Evolutionary conservation across 2,113 vertebrate species (phyloP).

Genomic region (Mustela nigripes): DNA sequence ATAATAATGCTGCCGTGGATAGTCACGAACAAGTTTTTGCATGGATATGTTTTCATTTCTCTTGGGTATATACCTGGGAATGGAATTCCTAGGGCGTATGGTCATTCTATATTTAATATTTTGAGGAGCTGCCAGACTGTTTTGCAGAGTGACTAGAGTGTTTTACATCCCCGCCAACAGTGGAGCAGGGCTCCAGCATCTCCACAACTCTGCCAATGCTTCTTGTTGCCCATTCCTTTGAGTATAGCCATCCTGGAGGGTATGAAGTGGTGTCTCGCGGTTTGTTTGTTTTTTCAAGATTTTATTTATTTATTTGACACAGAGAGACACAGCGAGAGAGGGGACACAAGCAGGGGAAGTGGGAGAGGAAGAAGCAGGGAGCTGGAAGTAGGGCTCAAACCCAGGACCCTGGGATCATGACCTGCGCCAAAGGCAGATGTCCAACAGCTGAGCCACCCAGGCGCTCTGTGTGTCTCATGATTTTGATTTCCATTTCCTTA

Average conservation of each 20-base stretch:
- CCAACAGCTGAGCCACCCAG: too few species aligned
- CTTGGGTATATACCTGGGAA: neutral
- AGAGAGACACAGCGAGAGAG: too few species aligned
- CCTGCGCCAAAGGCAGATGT: too few species aligned
- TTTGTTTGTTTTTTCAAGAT: too few species aligned
- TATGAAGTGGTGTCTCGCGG: neutral
- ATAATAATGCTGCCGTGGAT: neutral
- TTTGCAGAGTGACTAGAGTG: neutral
- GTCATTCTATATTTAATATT: neutral
- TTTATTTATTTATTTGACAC: too few species aligned
- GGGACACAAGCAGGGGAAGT: too few species aligned
- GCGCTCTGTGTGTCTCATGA: too few species aligned
- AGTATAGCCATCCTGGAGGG: neutral
- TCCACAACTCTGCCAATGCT: neutral
- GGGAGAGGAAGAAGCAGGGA: too few species aligned
- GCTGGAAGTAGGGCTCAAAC: too few species aligned
- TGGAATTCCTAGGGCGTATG: neutral
- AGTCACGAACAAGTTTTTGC: neutral
- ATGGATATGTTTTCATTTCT: neutral
- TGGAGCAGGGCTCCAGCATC: neutral
- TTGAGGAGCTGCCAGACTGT: neutral
- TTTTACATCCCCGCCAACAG: neutral
- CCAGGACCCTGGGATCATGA: too few species aligned
- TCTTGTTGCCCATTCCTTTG: neutral
- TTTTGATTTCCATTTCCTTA: constrained; percentile 37